phyloP scores from a whole-genome alignment of 2,797 vertebrate genomes.

The Trichosurus vulpecula region DNA sequence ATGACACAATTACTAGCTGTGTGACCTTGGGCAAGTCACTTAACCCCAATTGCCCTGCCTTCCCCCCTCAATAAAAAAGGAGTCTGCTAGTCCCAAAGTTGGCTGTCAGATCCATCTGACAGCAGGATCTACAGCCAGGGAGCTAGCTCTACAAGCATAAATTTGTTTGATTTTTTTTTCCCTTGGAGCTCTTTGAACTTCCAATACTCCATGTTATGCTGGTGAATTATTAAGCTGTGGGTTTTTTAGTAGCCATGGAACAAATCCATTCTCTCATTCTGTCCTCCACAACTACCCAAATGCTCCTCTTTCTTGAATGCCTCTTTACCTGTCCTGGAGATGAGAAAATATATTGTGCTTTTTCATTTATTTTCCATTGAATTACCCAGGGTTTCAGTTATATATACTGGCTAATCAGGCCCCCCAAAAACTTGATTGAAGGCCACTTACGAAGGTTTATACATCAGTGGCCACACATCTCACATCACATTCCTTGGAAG shows the following conservation, averaged over 20 bases:
- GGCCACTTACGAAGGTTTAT: conserved; percentile 54
- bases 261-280: conserved; percentile 39
- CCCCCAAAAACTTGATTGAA: conserved; percentile 41
- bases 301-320: neutral
- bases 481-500: neutral
- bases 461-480: conserved; percentile 40
- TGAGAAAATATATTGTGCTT: neutral
- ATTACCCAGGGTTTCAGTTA: neutral
- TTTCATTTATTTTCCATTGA: neutral
- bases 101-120: neutral
- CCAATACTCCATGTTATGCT: conserved; percentile 52
- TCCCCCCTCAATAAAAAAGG: too few species aligned
- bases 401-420: neutral
- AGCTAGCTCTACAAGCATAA: neutral
- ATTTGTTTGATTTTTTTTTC: conserved; percentile 73
- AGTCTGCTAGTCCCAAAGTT: neutral
- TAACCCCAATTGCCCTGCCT: too few species aligned
- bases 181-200: conserved; percentile 59
- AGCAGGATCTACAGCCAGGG: neutral
- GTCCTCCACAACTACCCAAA: neutral
- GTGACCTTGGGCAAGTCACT: too few species aligned
- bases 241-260: conserved; percentile 65
- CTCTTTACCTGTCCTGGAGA: neutral
- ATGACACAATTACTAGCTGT: too few species aligned
- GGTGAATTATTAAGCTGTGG: conserved; percentile 66